These are phyloP conservation scores for Philaethria dido DNA, from an alignment of 2,888 invertebrate species.

Conservation along the genomic window DNA sequence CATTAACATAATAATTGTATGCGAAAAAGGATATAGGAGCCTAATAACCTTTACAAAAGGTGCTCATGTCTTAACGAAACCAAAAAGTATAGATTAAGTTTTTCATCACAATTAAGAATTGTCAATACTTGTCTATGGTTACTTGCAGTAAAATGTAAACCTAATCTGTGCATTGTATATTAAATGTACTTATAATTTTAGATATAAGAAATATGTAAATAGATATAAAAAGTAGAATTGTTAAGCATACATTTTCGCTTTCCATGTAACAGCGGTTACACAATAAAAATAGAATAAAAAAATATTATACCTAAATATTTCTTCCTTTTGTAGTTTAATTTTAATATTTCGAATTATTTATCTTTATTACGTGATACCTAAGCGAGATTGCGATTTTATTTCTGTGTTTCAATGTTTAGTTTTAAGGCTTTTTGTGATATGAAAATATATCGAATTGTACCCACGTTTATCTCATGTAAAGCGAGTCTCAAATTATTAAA, in stretches of 20 bases:
- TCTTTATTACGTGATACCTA: too few species aligned
- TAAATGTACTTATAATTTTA: slow-evolving; percentile 30
- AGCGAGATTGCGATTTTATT: slow-evolving; percentile 28
- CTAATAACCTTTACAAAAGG: slow-evolving; percentile 11
- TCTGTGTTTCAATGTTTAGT: slow-evolving; percentile 30
- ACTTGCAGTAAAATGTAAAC: slow-evolving; percentile 6
- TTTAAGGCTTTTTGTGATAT: slow-evolving; percentile 34
- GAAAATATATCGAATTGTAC: slow-evolving; percentile 20
- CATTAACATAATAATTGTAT: not conserved
- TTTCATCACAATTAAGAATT: slow-evolving; percentile 13
- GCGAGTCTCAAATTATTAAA: slow-evolving; percentile 1
- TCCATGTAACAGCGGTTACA: not conserved
- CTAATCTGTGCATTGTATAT: slow-evolving; percentile 15
- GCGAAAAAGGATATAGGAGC: not conserved
- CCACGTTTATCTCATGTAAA: slow-evolving; percentile 1
- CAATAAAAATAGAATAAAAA: not conserved
- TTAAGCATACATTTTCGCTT: slow-evolving; percentile 22
- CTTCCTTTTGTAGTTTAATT: not conserved
- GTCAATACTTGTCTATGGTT: slow-evolving; percentile 1
- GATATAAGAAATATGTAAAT: slow-evolving; percentile 27
- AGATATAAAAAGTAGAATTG: slow-evolving; percentile 25
- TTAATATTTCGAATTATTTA: slow-evolving; percentile 7
- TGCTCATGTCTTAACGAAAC: slow-evolving; percentile 23
- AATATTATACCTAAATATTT: not conserved
- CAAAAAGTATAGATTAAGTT: slow-evolving; percentile 28